These are phyloP conservation scores for Blastobasis adustella DNA, from an alignment of 2,888 invertebrate genomes.

Conservation along the genomic window DNA sequence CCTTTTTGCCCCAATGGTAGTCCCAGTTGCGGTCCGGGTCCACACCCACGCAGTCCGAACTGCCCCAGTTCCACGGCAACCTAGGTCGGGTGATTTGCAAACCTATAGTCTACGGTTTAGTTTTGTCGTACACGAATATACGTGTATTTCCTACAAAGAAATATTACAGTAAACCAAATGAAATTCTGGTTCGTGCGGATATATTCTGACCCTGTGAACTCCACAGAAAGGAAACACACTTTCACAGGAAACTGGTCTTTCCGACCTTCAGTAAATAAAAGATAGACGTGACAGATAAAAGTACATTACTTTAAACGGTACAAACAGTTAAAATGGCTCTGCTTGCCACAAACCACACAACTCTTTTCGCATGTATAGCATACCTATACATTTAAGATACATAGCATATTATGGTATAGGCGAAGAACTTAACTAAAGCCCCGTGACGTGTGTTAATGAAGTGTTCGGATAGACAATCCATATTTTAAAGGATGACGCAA, in stretches of 20 bases:
- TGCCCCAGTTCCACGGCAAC: slow-evolving; percentile 76
- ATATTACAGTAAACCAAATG: neutral
- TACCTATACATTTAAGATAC: no score
- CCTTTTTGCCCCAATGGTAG: slow-evolving; percentile 81
- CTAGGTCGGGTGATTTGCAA: slow-evolving; percentile 21
- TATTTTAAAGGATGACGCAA: no score
- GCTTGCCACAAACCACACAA: no score
- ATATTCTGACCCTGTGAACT: neutral
- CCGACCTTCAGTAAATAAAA: slow-evolving; percentile 18
- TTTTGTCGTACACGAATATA: no score
- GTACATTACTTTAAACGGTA: neutral
- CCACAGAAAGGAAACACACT: slow-evolving; percentile 13
- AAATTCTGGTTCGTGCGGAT: neutral
- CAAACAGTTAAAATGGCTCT: slow-evolving; percentile 4
- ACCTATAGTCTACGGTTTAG: no score
- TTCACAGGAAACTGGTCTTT: slow-evolving; percentile 29
- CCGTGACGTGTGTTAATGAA: no score
- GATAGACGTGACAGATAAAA: slow-evolving; percentile 13
- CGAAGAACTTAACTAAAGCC: no score
- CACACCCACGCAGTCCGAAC: slow-evolving; percentile 80
- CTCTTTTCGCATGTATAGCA: no score
- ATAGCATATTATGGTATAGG: no score
- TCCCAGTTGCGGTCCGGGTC: slow-evolving; percentile 88
- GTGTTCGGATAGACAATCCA: no score
- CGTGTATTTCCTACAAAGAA: no score